Conservation (phyloP, 1,140 invertebrate species). For the Drosophila repleta region DNA sequence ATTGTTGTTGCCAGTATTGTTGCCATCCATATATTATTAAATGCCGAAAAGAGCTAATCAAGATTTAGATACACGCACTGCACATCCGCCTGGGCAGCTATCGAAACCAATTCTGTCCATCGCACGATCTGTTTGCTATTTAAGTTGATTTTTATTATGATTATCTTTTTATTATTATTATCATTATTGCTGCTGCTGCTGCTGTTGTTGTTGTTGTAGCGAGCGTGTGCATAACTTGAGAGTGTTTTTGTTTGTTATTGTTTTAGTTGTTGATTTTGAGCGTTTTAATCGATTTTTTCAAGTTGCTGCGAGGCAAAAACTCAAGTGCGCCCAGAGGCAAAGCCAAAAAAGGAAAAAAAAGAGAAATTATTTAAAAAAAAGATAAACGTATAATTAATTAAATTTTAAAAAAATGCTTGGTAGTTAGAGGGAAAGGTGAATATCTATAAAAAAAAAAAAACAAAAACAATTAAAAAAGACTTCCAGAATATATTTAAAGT, state of each 20-base stretch:
- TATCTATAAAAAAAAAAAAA: not conserved
- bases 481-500: not conserved
- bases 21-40: conserved; percentile 18
- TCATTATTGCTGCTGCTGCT: conserved; percentile 12
- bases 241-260: conserved; percentile 34
- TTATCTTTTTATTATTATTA: not conserved
- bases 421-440: not conserved
- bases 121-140: conserved; percentile 48
- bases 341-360: not conserved
- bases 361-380: conserved; percentile 2
- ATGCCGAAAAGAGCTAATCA: conserved; percentile 36
- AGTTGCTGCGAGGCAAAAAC: conserved; percentile 32
- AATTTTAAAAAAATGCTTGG: conserved; percentile 9
- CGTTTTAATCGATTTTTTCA: conserved; percentile 36
- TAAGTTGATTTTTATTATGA: conserved; percentile 32
- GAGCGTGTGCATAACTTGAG: conserved; percentile 18
- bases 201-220: conserved; percentile 11
- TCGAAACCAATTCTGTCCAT: conserved; percentile 19
- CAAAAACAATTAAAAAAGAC: not conserved
- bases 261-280: conserved; percentile 33
- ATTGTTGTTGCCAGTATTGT: conserved; percentile 13
- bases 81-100: conserved; percentile 31
- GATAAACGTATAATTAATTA: conserved; percentile 36
- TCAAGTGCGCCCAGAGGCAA: conserved; percentile 30
- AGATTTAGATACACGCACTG: conserved; percentile 38